Conservation (phyloP, 2,113 vertebrate genomes). For the Bubalus kerabau region DNA sequence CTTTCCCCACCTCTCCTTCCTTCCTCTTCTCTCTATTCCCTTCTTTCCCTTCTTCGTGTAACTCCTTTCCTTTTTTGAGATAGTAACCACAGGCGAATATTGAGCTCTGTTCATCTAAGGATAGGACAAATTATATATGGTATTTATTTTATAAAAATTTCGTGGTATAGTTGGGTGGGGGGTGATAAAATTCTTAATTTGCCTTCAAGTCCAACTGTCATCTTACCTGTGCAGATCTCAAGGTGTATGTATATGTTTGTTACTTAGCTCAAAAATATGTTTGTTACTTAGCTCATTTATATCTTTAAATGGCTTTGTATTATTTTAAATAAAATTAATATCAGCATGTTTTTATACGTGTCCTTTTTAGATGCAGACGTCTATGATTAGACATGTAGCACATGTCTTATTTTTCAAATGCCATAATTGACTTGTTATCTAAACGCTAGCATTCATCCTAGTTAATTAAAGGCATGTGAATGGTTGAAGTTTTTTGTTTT, state of each 20-base stretch:
- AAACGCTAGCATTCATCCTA: not conserved
- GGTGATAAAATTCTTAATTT: conserved; percentile 6
- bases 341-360: not conserved
- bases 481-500: not conserved
- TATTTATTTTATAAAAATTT: conserved; percentile 9
- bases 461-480: conserved; percentile 2
- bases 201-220: not conserved
- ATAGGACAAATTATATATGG: not conserved
- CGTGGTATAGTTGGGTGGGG: not conserved
- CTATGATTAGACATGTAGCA: not conserved
- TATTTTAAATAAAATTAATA: conserved; percentile 32
- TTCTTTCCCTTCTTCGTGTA: not conserved
- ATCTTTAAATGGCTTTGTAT: conserved; percentile 1
- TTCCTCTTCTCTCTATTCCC: not conserved
- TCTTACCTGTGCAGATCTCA: not conserved
- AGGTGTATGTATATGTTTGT: not conserved
- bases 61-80: not conserved
- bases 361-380: not conserved
- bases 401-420: conserved; percentile 36
- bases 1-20: not conserved
- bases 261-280: not conserved
- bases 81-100: not conserved
- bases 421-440: conserved; percentile 27
- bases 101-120: not conserved
- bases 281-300: not conserved